Evolutionary conservation across 2,888 invertebrate species (phyloP), one percentile per base, ranked within the genome.

Genomic region (Leptopilina myrica): DNA sequence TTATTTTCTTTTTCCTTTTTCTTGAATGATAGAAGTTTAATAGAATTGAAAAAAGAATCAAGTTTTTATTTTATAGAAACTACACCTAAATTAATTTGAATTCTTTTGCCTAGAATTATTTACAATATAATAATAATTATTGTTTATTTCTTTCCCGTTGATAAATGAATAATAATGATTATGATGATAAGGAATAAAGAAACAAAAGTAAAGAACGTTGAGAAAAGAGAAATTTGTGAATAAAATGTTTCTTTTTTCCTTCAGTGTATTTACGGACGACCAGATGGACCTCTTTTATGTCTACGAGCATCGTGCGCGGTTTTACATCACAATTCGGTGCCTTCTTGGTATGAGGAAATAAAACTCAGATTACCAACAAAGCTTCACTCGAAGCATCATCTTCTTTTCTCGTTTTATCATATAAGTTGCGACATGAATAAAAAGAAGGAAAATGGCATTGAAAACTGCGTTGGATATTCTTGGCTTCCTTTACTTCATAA

Each of bases 351-450:
- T 89, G 98, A 98, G 91, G 98, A 98, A 93, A 95, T 98, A 67
- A 99, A 99, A 93, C 93, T 99, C 80, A 94, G 96, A 40, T 93
- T 99, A 56, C 99, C 99, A 0, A 94, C 97, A 20, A 96, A 97
- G 82, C 93, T 99, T 76, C 95, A 96, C 64, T 92, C 95, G 0
- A 95, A 95, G 76, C 99, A 99, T 92, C 99, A 99, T 91, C 92
- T 99, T 79, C 93, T 99, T 77, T 99, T 99, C 92, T 97, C 97
- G 5, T 99, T 99, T 92, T 96, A 97, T 89, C 99, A 99, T 91
- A 96, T 99, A 81, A 98, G 98, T 81, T 98, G 99, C 90, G 97
- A 98, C 92, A 94, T 96, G 84, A 94, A 96, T 76, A 96, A 96
- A 91, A 94, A 94, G 87, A 96, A 96, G 89, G 96, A 96, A 84